Percentiles rank a stretch among this genome's conserved stretches.
phyloP scores from a whole-genome alignment of 2,797 vertebrate genomes.

The Phaenicophaeus curvirostris region DNA sequence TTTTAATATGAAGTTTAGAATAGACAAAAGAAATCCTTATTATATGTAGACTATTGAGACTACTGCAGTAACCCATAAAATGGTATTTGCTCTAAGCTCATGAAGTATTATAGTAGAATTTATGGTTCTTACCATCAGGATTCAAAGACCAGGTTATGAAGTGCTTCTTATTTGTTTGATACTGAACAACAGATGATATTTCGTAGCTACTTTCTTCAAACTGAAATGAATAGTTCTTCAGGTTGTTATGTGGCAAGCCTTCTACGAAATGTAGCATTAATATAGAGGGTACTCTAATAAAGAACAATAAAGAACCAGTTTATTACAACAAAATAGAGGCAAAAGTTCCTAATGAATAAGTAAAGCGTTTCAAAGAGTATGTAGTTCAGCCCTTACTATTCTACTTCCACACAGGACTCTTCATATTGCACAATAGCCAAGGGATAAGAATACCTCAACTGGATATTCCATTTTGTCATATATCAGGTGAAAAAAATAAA shows the following conservation, averaged over 20 bases:
- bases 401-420: not conserved
- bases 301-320: conserved; percentile 5
- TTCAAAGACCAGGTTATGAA: conserved; percentile 88
- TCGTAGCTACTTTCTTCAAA: conserved; percentile 80
- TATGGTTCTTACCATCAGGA: conserved; percentile 81
- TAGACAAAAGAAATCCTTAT: not conserved
- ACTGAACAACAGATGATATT: conserved; percentile 86
- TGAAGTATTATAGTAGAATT: not conserved
- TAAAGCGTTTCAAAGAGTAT: not conserved
- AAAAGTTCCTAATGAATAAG: not conserved
- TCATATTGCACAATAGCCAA: not conserved
- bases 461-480: not conserved
- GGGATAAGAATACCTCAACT: not conserved
- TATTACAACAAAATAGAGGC: not conserved
- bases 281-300: conserved; percentile 82
- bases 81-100: not conserved
- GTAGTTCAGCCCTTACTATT: not conserved
- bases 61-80: not conserved
- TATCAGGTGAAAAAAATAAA: not conserved
- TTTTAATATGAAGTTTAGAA: not conserved
- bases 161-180: conserved; percentile 80
- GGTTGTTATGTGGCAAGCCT: conserved; percentile 84
- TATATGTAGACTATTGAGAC: not conserved
- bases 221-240: conserved; percentile 82
- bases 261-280: conserved; percentile 91